Evolutionary conservation across 2,888 invertebrate species (phyloP), one percentile per base, ranked within the genome.

Genomic region (Erannis defoliaria): DNA sequence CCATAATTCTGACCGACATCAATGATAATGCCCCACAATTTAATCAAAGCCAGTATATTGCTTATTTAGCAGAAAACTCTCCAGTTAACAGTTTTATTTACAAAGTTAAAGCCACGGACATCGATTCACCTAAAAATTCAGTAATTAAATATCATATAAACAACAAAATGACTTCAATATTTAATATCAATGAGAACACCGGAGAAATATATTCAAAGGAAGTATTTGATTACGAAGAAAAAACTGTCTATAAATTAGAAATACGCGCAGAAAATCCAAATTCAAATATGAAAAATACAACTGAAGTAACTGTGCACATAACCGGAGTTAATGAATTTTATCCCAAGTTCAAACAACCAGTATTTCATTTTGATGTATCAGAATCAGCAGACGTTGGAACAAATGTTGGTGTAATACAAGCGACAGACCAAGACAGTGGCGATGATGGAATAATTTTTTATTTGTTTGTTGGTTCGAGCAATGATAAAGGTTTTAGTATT

Each of bases 21-120:
- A 99, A 98, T 79, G 98, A 99, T 78, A 98, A 99, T 84, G 95
- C 97, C 9, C 99, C 99, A 0, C 90, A 94, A 12, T 99, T 99
- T 79, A 96, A 97, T 82, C 96, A 96, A 80, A 93, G 95, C 0
- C 88, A 94, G 51, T 98, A 97, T 80, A 94, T 96, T 72, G 97
- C 97, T 0, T 96, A 94, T 78, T 89, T 99, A 42, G 94, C 96
- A 0, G 98, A 99, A 92, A 98, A 98, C 81, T 94, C 96, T 12
- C 95, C 96, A 0, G 87, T 95, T 0, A 96, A 96, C 54, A 96
- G 95, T 64, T 94, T 95, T 70, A 96, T 98, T 9, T 96, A 94
- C 74, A 95, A 94, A 82, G 95, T 97, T 0, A 89, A 93, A 64
- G 98, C 98, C 0, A 94, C 94, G 1, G 99, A 99, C 84, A 95